These are phyloP conservation scores for Drosophila carrolli DNA, from an alignment of 1,140 invertebrate species.

Conservation along the genomic window DNA sequence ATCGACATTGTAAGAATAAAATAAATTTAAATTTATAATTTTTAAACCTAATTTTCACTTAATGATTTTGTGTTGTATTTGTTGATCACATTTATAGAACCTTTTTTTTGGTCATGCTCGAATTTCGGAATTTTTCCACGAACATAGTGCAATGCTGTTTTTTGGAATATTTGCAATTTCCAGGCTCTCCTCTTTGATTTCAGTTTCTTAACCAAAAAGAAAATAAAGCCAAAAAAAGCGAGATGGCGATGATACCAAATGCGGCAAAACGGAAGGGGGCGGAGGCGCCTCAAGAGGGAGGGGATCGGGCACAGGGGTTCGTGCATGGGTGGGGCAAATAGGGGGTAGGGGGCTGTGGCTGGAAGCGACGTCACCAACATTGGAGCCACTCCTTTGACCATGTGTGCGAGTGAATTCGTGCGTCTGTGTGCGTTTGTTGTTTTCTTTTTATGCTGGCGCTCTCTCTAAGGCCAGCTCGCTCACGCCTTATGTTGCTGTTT, in stretches of 20 bases:
- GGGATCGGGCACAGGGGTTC: not conserved
- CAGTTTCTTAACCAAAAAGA: slow-evolving; percentile 32
- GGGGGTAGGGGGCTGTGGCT: slow-evolving; percentile 28
- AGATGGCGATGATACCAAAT: slow-evolving; percentile 37
- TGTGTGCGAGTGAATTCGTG: slow-evolving; percentile 26
- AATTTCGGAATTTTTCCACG: slow-evolving; percentile 20
- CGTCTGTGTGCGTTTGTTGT: slow-evolving; percentile 28
- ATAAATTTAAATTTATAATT: not conserved
- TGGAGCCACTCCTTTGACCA: slow-evolving; percentile 70
- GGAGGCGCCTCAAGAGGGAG: not conserved
- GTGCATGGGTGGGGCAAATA: not conserved
- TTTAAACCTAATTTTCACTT: not conserved
- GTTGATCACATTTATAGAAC: not conserved
- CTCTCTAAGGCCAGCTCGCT: slow-evolving; percentile 21
- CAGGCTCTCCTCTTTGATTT: slow-evolving; percentile 27
- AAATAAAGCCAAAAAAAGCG: slow-evolving; percentile 22
- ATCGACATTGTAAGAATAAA: not conserved
- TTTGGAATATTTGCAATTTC: slow-evolving; percentile 26
- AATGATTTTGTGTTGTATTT: not conserved
- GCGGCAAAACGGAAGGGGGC: slow-evolving; percentile 15
- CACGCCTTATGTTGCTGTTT: slow-evolving; percentile 37
- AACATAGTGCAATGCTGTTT: slow-evolving; percentile 6
- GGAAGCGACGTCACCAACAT: slow-evolving; percentile 56
- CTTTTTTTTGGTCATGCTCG: not conserved
- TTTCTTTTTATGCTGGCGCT: slow-evolving; percentile 62